These are phyloP conservation scores for Neodiprion pinetum DNA, from an alignment of 1,140 invertebrate species.

Conservation along the genomic window DNA sequence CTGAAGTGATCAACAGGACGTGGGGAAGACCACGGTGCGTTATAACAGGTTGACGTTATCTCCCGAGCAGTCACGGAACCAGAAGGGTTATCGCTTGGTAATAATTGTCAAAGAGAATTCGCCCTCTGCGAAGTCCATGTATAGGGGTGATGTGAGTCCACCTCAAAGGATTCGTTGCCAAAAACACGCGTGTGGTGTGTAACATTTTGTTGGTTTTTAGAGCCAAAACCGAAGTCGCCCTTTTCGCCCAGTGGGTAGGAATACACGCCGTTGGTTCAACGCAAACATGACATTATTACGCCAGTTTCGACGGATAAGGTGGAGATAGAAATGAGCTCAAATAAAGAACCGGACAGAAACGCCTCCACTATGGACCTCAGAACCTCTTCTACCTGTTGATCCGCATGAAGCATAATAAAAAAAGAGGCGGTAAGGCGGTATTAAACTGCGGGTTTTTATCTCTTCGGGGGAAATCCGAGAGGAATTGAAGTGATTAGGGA, in stretches of 20 bases:
- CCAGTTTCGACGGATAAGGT: neutral
- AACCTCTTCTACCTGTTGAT: neutral
- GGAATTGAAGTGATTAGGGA: too few species aligned
- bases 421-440: neutral
- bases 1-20: neutral
- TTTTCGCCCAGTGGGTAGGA: neutral
- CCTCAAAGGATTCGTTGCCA: neutral
- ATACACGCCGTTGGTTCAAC: neutral
- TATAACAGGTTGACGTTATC: neutral
- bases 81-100: conserved; percentile 3
- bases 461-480: too few species aligned
- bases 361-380: neutral
- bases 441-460: too few species aligned
- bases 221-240: neutral
- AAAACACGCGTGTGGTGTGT: neutral
- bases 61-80: neutral
- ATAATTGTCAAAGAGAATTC: neutral
- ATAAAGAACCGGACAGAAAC: neutral
- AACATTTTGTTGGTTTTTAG: neutral
- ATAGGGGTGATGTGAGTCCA: neutral
- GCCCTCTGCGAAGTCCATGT: neutral
- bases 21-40: neutral
- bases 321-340: neutral
- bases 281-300: neutral
- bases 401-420: neutral